These are phyloP conservation scores for Zonotrichia albicollis DNA, from an alignment of 2,797 vertebrate genomes.

Conservation along the genomic window DNA sequence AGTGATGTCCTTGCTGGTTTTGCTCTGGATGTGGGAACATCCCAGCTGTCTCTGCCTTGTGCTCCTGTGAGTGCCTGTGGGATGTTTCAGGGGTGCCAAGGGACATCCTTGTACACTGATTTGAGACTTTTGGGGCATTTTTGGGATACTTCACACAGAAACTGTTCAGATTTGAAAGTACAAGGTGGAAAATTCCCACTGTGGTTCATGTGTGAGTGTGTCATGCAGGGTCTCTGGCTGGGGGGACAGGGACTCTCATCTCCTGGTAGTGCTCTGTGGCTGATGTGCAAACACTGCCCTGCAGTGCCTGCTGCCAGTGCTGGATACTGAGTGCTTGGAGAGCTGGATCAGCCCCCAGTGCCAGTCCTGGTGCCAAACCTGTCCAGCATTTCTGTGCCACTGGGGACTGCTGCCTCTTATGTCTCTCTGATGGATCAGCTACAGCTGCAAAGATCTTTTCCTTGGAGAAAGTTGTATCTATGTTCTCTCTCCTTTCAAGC, in stretches of 20 bases:
- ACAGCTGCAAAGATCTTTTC: background rate
- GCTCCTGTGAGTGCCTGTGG: background rate
- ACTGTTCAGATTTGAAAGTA: background rate
- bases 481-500: background rate
- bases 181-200: background rate
- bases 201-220: background rate
- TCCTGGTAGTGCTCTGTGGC: background rate
- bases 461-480: background rate
- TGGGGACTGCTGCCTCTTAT: background rate
- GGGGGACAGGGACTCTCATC: fast-evolving
- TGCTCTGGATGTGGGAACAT: background rate
- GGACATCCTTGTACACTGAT: background rate
- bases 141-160: background rate
- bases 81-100: background rate
- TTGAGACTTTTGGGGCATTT: background rate
- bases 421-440: fast-evolving
- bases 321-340: background rate
- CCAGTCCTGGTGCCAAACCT: background rate
- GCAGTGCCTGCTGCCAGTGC: background rate
- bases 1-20: background rate
- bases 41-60: background rate
- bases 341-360: background rate
- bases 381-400: fast-evolving
- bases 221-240: background rate
- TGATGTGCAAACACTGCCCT: background rate